These are phyloP conservation scores for Micronycteris hirsuta DNA, from an alignment of 2,113 vertebrate genomes.

Conservation along the genomic window DNA sequence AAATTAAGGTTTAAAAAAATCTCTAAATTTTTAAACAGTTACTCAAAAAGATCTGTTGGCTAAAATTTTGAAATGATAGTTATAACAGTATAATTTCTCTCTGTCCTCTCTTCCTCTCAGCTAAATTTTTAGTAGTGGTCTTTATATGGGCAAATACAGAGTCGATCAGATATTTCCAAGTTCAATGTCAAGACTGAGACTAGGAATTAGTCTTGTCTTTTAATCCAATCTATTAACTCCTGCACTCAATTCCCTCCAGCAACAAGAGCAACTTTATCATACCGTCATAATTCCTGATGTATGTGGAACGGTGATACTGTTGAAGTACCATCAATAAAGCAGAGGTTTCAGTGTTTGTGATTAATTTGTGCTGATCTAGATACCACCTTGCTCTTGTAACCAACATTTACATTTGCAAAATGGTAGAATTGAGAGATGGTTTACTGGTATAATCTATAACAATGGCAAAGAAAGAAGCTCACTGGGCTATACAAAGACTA, in stretches of 20 bases:
- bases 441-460: neutral
- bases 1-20: slow-evolving; percentile 41
- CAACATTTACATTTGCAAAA: slow-evolving; percentile 50
- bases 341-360: slow-evolving; percentile 22
- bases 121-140: slow-evolving; percentile 15
- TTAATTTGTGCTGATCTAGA: slow-evolving; percentile 37
- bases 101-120: neutral
- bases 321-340: slow-evolving; percentile 36
- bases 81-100: slow-evolving; percentile 15
- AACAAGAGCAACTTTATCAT: slow-evolving; percentile 46
- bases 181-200: slow-evolving; percentile 41
- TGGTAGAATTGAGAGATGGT: slow-evolving; percentile 17
- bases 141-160: neutral
- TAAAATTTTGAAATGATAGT: slow-evolving; percentile 33
- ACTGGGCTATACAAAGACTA: neutral
- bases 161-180: neutral
- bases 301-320: neutral
- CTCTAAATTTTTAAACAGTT: slow-evolving; percentile 45
- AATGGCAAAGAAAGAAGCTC: slow-evolving; percentile 6
- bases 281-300: slow-evolving; percentile 32
- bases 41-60: slow-evolving; percentile 33
- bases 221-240: slow-evolving; percentile 42
- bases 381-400: slow-evolving; percentile 37
- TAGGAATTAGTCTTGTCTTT: slow-evolving; percentile 49
- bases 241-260: slow-evolving; percentile 20